Evolutionary conservation across 2,888 invertebrate genomes (phyloP), one percentile per base, ranked within the genome.

Genomic region (Cacoxenus indagator): DNA sequence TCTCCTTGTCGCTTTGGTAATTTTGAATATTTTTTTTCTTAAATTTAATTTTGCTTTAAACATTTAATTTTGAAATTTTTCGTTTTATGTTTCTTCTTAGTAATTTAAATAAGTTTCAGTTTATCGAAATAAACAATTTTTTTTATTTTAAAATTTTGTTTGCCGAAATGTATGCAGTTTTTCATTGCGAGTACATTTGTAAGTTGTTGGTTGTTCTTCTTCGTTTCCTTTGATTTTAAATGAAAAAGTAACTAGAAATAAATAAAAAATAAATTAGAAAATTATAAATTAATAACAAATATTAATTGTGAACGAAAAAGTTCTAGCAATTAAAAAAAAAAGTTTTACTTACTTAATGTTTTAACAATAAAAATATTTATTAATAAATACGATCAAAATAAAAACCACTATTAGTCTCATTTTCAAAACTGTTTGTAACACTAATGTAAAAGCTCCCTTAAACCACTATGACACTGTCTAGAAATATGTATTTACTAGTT

Each of bases 121-220:
- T 26, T 46, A 43, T 59, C 65, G 27, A 54, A 11, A 69, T 73
- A 68, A 72, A 68, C 70, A 66, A 48, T 51, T 51, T 51, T 67
- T 66, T 65, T 37, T 61, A 59, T 57, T 62, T 67, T 46, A 51
- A 29, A 55, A 29, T 43, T 45, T 71, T 67, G 65, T 57, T 29
- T 73, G 72, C 73, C 76, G 78, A 80, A 82, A 81, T 70, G 75
- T 68, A 82, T 82, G 79, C 78, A 78, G 79, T 75, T 77, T 76
- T 64, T 9, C 64, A 74, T 78, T 78, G 76, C 72, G 76, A 81
- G 78, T 78, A 78, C 78, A 73, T 75, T 72, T 76, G 65, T 70
- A 75, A 69, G 71, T 29, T 54, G 67, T 55, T 75, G 76, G 45
- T 70, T 70, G 72, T 75, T 69, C 9, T 65, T 67, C 68, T 75